Base-by-base conservation (phyloP, 2,888 invertebrate genomes). In the Rhodophaea formosa region DNA sequence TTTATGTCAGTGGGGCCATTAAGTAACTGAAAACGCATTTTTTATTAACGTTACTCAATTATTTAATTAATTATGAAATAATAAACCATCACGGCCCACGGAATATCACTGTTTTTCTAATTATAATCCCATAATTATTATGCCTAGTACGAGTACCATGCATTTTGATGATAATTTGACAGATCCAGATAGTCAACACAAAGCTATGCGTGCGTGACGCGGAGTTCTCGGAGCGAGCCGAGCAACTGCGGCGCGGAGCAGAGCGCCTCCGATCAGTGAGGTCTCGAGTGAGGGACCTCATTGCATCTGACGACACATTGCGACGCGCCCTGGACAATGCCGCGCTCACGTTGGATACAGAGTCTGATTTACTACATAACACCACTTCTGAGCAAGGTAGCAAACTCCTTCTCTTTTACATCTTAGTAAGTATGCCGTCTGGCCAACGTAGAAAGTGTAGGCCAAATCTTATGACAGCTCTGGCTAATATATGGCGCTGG, bases 111-210 rank as follows among this genome's bases (percentile, higher is more conserved):
- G 5, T 23, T 23, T 23, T 23, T 23, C 5, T 23, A 3, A 23
- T 23, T 23, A 23, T 2, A 23, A 23, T 23, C 5, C 23, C 23
- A 23, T 23, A 5, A 23, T 5, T 23, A 23, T 23, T 23, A 23
- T 5, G 5, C 23, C 23, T 23, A 23, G 23, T 23, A 23, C 5
- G 23, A 3, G 23, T 17, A 45, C 32, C 16, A 35, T 52, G 29
- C 39, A 53, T 5, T 12, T 39, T 39, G 39, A 39, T 39, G 39
- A 39, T n/a, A 12, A 39, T n/a, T 29, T 52, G 54, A 53, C 67
- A 88, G 89, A 82, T 85, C 63, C 76, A 87, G 68, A 84, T 88
- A 77, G 75, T 86, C 60, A 79, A 82, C 60, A 81, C 82, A 29
- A 89, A 88, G 70, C 65, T 88, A 35, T 76, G 76, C 64, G 77